Evolutionary conservation across 1,140 invertebrate genomes (phyloP), one percentile per base, ranked within the genome.

Genomic region (Leptinotarsa undecemlineata): DNA sequence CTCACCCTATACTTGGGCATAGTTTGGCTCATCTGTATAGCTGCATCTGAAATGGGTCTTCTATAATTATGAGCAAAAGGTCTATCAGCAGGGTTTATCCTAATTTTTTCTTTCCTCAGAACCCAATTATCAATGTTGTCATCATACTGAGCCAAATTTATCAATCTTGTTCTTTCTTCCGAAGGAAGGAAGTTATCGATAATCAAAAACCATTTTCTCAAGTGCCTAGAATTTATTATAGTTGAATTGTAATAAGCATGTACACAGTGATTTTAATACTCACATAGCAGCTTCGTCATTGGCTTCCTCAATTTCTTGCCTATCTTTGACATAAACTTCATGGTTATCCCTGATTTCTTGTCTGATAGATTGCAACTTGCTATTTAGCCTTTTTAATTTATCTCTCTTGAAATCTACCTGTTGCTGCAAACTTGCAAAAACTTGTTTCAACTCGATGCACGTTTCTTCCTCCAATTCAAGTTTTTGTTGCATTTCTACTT

Each of bases 131-230:
- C 96, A 75, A 93, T 88, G 81, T 95, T 93, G 80, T 98, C 96
- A 85, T 98, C 95, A 85, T 94, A 98, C 26, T 91, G 88, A 80
- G 91, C 92, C 80, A 90, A 90, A 79, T 86, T 91, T 78, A 93
- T 88, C n/a, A 98, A 90, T 79, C 94, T 92, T 64, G 92, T 90
- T 80, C 95, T 93, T 66, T 98, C 95, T 80, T 96, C 95, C 3
- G 91, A 88, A 14, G 97, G 97, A 82, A 99, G 96, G 85, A 99
- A 99, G 86, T 98, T 98, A 81, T 99, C 97, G 73, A 99, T 97
- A 61, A 98, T 94, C 13, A 98, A 88, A 82, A 94, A 91, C 74
- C 92, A 91, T n/a, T 94, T 87, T 78, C 95, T 93, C 64, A 96
- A 85, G 80, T 94, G 84, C 81, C 87, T 88, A 82, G 77, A 78